Percentiles rank a stretch among this genome's conserved stretches.
Evolutionary conservation across 2,113 vertebrate genomes (phyloP).

Genomic region (Vidua macroura): DNA sequence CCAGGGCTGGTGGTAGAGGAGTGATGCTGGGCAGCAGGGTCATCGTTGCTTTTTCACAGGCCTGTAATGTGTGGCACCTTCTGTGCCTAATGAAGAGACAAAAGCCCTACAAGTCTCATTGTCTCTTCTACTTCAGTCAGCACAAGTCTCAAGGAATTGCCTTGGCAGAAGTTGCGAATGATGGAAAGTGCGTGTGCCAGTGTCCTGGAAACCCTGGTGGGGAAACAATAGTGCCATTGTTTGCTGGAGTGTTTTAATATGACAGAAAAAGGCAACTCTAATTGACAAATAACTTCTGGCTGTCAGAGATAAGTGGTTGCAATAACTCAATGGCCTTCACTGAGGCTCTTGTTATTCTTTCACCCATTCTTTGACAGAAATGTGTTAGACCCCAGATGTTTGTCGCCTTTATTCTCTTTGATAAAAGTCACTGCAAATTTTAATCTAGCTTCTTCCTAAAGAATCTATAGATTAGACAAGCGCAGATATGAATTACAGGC

Average conservation of each 20-base stretch:
- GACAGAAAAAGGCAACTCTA: background rate
- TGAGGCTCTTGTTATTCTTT: background rate
- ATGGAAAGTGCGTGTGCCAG: background rate
- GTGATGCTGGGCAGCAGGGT: background rate
- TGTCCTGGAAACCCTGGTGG: background rate
- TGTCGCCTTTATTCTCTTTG: background rate
- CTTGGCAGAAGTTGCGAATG: background rate
- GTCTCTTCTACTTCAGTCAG: background rate
- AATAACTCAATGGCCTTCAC: background rate
- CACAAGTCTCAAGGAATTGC: background rate
- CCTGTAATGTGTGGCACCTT: background rate
- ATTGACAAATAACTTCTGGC: background rate
- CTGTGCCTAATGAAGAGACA: background rate
- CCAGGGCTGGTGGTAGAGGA: background rate
- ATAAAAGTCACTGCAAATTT: background rate
- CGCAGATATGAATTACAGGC: background rate
- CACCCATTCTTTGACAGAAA: background rate
- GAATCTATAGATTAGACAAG: background rate
- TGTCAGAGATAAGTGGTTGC: background rate
- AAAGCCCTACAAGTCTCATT: background rate
- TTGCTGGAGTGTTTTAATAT: background rate
- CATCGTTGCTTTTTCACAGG: accelerated
- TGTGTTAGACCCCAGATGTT: background rate
- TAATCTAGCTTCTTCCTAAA: background rate
- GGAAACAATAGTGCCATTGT: background rate